These are phyloP conservation scores for Catalaphyllia jardinei DNA, from an alignment of 64 coral and sea anemone genomes.

Conservation along the genomic window DNA sequence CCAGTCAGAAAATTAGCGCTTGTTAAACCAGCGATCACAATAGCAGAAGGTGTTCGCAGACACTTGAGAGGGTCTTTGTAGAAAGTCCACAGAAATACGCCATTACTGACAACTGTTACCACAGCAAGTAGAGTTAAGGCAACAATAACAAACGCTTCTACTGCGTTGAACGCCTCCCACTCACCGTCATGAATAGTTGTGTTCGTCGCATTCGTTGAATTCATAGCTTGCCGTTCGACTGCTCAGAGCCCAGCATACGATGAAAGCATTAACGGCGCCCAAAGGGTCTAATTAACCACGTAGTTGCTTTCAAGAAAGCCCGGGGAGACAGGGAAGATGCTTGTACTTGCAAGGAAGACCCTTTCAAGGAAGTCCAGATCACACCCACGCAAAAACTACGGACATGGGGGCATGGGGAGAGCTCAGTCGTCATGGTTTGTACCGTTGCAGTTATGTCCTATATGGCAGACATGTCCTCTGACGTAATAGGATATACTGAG, in stretches of 20 bases:
- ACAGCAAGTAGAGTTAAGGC: slow-evolving; percentile 6
- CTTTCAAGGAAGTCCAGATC: no score
- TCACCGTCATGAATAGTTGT: no score
- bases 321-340: no score
- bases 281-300: neutral
- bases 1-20: slow-evolving; percentile 54
- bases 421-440: no score
- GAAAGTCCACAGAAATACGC: slow-evolving; percentile 55
- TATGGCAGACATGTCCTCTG: no score
- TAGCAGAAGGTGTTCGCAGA: slow-evolving; percentile 50
- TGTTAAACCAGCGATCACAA: slow-evolving; percentile 51
- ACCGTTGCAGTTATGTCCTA: no score
- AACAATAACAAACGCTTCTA: neutral
- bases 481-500: no score
- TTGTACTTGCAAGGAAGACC: no score
- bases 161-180: neutral
- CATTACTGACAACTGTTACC: slow-evolving; percentile 56
- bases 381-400: no score
- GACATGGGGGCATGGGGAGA: no score
- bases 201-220: neutral
- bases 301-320: no score
- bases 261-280: neutral
- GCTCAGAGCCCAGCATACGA: neutral
- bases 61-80: slow-evolving; percentile 87
- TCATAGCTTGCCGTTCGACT: neutral